Base-by-base conservation (phyloP, 1,140 invertebrate species). In the Drosophila melanica region DNA sequence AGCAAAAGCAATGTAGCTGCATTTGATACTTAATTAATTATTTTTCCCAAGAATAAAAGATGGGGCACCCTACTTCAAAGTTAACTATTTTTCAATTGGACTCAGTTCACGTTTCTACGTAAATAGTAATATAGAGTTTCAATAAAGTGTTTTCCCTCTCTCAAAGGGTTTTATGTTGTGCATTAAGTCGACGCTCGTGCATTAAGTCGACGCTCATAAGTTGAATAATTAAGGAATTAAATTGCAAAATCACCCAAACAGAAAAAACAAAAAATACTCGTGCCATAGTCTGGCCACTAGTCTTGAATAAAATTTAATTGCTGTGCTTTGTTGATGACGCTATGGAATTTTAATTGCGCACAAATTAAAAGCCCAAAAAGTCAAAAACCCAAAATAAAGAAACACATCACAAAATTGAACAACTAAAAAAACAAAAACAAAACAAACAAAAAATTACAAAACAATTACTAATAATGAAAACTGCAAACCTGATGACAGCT, bases 381-480 rank as follows among this genome's bases (percentile, higher is more conserved):
- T 35, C 18, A 53, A 37, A 18, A 33, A 2, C 30, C n/a, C 12
- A 53, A 60, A 51, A 50, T 30, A 33, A 41, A 47, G 16, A 16
- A 41, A n/a, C 45, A 23, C 20, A 23, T 3, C 2, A 23, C 20
- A 23, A 23, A 50, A 23, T 23, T 23, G 20, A 47, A 10, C 44
- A 20, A 53, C 1, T 23, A 41, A 47, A 20, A 16, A 41, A 72
- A 30, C 42, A 23, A 44, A 1, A 35, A 12, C 0, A 55, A 50
- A 30, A 47, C 6, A 37, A 30, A 53, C 1, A 33, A 39, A 47
- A 20, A 16, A 41, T n/a, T 51, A 9, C 3, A 44, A 67, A 20
- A 23, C 55, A 64, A 73, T 51, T 60, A 79, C 45, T 54, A 57
- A 75, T 54, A 44, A 67, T 75, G 54, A 81, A 55, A 76, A 86